A percentile compares a stretch with the other conserved stretches of the same genome.
Evolutionary conservation across 2,113 vertebrate genomes (phyloP).

Genomic region (Vicugna pacos): DNA sequence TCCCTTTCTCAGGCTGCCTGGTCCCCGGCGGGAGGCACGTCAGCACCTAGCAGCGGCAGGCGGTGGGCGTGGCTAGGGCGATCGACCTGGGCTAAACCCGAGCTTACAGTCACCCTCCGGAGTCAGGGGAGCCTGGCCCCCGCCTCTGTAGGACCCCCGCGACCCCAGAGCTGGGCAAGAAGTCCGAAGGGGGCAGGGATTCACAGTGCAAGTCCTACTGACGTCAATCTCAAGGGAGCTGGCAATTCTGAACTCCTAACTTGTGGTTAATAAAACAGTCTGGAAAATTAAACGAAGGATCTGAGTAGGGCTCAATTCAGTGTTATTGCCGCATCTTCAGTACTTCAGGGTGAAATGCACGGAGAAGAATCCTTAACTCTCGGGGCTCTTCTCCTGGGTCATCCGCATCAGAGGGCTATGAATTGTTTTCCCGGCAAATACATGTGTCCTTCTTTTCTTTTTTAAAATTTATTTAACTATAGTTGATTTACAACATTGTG

Average conservation of each 20-base stretch:
- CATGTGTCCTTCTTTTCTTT: background rate
- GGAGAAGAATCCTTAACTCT: background rate
- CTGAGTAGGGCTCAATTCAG: background rate
- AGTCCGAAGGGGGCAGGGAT: no score
- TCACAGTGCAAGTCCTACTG: background rate
- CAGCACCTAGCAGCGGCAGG: no score
- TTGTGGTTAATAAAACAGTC: background rate
- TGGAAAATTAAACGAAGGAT: background rate
- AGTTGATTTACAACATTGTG: no score
- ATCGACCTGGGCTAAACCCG: fast-evolving
- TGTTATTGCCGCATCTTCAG: background rate
- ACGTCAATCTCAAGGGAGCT: background rate
- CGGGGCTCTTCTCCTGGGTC: background rate
- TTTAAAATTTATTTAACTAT: no score
- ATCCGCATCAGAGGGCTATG: background rate
- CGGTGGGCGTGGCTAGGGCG: background rate
- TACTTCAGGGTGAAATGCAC: background rate
- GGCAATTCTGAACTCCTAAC: background rate
- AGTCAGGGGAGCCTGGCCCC: background rate
- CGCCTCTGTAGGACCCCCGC: no score
- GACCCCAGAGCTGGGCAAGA: background rate
- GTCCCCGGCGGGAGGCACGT: background rate
- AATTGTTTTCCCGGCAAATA: background rate
- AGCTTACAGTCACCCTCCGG: background rate
- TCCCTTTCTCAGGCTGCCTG: background rate